A percentile compares a stretch with the other conserved stretches of the same genome.
Conservation (phyloP, 2,888 invertebrate genomes). For the Erannis defoliaria region DNA sequence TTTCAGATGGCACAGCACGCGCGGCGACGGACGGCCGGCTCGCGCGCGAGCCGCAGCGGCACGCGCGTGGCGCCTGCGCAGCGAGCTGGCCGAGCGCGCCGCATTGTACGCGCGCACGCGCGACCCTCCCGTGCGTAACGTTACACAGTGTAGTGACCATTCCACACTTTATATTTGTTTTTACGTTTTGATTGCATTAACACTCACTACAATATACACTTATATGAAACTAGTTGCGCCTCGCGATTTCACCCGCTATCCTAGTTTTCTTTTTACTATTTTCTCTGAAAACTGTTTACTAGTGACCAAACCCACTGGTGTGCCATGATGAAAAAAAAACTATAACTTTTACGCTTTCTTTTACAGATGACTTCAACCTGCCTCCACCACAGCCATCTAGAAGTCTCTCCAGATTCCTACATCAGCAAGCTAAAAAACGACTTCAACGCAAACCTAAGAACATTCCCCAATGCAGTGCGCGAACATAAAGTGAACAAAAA, state of each 20-base stretch:
- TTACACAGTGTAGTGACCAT: neutral
- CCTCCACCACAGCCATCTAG: constrained; percentile 79
- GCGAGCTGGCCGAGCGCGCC: constrained; percentile 76
- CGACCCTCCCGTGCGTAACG: constrained; percentile 19
- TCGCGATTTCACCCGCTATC: too few relatives aligned
- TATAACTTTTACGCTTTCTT: constrained; percentile 6
- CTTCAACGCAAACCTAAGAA: constrained; percentile 43
- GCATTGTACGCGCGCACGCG: constrained; percentile 67
- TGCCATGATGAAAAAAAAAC: too few relatives aligned
- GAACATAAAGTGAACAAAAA: constrained; percentile 50
- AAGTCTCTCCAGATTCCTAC: constrained; percentile 63
- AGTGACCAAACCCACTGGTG: too few relatives aligned
- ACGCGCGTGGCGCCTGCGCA: constrained; percentile 76
- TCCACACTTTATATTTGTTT: too few relatives aligned
- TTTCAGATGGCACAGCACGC: constrained; percentile 71
- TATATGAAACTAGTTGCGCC: too few relatives aligned
- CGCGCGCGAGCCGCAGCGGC: constrained; percentile 64
- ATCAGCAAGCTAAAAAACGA: constrained; percentile 50
- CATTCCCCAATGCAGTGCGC: constrained; percentile 38
- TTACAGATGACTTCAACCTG: constrained; percentile 78
- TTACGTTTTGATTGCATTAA: too few relatives aligned
- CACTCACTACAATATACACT: too few relatives aligned
- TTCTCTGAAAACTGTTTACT: too few relatives aligned
- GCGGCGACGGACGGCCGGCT: constrained; percentile 59
- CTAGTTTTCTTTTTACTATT: too few relatives aligned